Evolutionary conservation across 2,797 vertebrate genomes (phyloP).

Genomic region (Liparis tanakae): DNA sequence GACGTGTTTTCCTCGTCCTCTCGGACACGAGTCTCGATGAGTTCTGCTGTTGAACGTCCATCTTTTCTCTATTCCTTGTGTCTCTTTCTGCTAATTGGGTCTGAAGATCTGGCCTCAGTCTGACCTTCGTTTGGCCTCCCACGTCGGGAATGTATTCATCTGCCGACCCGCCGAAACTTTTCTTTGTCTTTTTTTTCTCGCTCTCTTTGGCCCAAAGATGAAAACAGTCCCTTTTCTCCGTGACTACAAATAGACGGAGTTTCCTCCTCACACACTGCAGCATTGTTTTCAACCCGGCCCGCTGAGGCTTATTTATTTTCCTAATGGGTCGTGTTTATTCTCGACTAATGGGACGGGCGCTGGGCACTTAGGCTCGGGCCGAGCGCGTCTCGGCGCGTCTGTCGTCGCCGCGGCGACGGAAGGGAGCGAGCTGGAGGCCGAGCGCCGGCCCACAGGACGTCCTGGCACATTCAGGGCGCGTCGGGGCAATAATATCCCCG

Average conservation of each 20-base stretch:
- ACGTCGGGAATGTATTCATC: conserved; percentile 39
- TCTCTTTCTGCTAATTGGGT: not conserved
- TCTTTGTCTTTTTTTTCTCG: conserved; percentile 50
- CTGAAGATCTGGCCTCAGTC: conserved; percentile 25
- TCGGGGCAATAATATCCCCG: conserved; percentile 19
- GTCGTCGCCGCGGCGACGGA: conserved; percentile 60
- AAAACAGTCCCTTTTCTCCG: conserved; percentile 31
- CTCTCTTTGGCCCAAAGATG: conserved; percentile 33
- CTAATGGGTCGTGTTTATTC: conserved; percentile 74
- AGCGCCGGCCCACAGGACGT: conserved; percentile 43
- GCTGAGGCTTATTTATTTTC: conserved; percentile 70
- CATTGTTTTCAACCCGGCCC: conserved; percentile 66
- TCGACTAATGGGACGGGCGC: conserved; percentile 68
- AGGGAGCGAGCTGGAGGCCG: conserved; percentile 36
- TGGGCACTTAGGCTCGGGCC: conserved; percentile 54
- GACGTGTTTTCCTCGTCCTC: not conserved
- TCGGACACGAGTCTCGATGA: not conserved
- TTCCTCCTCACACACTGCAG: conserved; percentile 58
- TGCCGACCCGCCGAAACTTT: conserved; percentile 39
- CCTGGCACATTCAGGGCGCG: conserved; percentile 41
- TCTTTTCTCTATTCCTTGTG: not conserved
- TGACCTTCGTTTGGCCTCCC: conserved; percentile 46
- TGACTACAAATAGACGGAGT: conserved; percentile 56
- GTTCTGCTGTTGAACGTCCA: not conserved
- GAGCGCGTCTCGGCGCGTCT: conserved; percentile 53